phyloP scores from a whole-genome alignment of 2,113 vertebrate genomes.

The Mohoua ochrocephala region DNA sequence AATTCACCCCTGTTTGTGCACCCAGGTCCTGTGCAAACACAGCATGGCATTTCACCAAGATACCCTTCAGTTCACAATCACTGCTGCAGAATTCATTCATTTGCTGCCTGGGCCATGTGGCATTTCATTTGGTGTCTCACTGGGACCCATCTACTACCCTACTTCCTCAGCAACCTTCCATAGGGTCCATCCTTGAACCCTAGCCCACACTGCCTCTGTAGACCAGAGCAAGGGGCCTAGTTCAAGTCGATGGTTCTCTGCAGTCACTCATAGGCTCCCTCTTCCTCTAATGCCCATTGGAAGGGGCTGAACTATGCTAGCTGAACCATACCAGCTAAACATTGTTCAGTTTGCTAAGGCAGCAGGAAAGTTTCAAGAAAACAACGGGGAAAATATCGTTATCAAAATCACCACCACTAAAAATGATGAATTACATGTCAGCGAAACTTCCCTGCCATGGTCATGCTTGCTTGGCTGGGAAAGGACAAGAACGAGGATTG shows the following conservation, averaged over 20 bases:
- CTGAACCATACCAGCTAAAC: not conserved
- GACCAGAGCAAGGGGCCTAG: not conserved
- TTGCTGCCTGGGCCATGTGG: not conserved
- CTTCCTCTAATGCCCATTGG: not conserved
- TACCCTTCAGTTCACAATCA: not conserved
- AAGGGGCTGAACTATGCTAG: not conserved
- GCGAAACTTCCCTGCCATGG: not conserved
- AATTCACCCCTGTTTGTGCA: not conserved
- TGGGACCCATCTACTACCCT: not conserved
- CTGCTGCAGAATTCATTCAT: not conserved
- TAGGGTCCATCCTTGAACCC: not conserved
- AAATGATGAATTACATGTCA: conserved; percentile 31
- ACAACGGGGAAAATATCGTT: not conserved
- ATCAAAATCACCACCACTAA: conserved; percentile 19
- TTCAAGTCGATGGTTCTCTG: not conserved
- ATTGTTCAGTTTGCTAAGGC: not conserved
- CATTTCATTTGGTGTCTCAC: not conserved
- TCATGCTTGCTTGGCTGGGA: not conserved
- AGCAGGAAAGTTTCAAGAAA: not conserved
- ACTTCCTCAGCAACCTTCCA: not conserved
- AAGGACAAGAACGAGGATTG: not conserved
- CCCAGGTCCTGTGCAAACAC: not conserved
- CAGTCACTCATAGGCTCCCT: not conserved
- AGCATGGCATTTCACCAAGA: not conserved
- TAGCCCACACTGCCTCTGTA: fast-evolving